Evolutionary conservation across 2,888 invertebrate species (phyloP), one percentile per base, ranked within the genome.

Genomic region (Dioctria rufipes): DNA sequence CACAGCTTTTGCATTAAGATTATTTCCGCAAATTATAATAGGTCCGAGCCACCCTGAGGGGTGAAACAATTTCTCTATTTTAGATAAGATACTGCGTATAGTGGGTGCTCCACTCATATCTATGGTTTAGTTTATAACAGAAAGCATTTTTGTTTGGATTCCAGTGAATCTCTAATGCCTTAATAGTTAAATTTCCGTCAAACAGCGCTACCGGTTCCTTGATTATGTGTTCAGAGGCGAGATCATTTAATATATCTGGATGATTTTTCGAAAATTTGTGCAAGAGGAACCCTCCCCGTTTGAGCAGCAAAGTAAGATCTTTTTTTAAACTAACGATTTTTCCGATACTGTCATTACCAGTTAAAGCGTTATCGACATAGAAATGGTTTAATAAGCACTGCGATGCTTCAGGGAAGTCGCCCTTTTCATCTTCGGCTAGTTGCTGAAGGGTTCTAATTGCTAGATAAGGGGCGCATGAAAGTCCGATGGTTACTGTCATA

Each of bases 401-500:
- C 9, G 81, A 75, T 25, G 83, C 85, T 40, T 81, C 9, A 3
- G 84, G 83, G 66, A 66, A 83, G 40, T 73, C 81, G 2, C 49
- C 3, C 43, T 58, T 39, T 77, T 84, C 81, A 25, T 83, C 80
- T 0, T 54, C 8, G 9, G 83, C 83, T 5, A 83, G 77, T 46
- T 83, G 75, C 3, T 73, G 80, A 11, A 84, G 61, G 2, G 80
- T 67, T 58, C 78, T 80, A 1, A 81, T 82, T 3, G 84, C 83
- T 39, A 83, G 65, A 78, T 77, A 84, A 37, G 84, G 82, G 5
- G 84, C 80, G 5, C 78, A 40, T 0, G 81, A 69, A 0, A 79
- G 61, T n/a, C 85, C 85, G 77, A 82, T 84, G 2, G 83, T 82
- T 6, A 85, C 81, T 54, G 83, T 82, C 13, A 67, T 80, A 3